Conservation (phyloP, 2,888 invertebrate species). For the Heliconius ismenius region DNA sequence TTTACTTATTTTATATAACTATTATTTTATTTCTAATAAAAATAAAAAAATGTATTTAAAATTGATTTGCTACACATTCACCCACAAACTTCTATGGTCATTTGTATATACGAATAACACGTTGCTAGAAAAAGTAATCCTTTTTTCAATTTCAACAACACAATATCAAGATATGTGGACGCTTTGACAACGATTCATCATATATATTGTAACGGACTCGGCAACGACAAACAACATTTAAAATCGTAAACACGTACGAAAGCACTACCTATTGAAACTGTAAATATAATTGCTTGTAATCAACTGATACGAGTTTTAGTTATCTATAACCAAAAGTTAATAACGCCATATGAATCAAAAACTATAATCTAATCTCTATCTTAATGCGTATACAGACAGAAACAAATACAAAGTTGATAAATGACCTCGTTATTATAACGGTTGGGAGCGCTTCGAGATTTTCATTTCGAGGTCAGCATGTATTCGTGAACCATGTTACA, state of each 20-base stretch:
- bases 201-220: constrained; percentile 28
- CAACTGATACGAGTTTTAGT: constrained; percentile 46
- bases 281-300: constrained; percentile 46
- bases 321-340: constrained; percentile 39
- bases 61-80: not conserved
- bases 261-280: constrained; percentile 43
- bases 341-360: constrained; percentile 48
- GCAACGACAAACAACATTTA: constrained; percentile 36
- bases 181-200: constrained; percentile 40
- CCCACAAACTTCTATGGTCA: not conserved
- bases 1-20: too few species aligned
- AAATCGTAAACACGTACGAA: constrained; percentile 30
- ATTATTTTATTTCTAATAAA: too few species aligned
- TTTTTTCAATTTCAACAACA: constrained; percentile 28
- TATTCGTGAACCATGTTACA: constrained; percentile 72
- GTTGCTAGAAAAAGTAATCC: not conserved
- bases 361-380: constrained; percentile 56
- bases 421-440: constrained; percentile 80
- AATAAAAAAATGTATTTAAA: not conserved
- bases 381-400: constrained; percentile 64
- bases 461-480: constrained; percentile 76
- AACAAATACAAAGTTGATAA: constrained; percentile 77
- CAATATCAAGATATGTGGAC: constrained; percentile 1
- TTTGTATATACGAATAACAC: not conserved
- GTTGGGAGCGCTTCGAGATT: constrained; percentile 75